Conservation (phyloP, 2,888 invertebrate species). For the Choreutis nemorana region DNA sequence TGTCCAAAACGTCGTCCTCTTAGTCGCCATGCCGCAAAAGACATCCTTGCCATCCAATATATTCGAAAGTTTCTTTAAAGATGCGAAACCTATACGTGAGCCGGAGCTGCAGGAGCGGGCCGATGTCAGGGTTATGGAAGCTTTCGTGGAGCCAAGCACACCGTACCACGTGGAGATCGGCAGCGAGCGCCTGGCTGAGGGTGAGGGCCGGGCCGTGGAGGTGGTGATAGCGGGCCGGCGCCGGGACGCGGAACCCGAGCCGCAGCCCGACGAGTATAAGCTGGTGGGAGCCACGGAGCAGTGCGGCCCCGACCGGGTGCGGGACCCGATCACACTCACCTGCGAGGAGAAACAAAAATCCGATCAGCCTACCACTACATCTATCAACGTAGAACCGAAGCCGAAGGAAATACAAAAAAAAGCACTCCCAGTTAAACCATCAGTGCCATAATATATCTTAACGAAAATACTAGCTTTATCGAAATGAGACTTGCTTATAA, state of each 20-base stretch:
- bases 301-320: conserved; percentile 75
- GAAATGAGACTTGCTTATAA: too few species aligned
- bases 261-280: conserved; percentile 44
- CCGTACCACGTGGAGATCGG: conserved; percentile 75
- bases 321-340: conserved; percentile 74
- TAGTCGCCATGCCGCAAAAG: conserved; percentile 67
- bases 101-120: conserved; percentile 39
- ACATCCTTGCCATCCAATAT: conserved; percentile 20
- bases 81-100: conserved; percentile 13
- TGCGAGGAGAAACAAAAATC: too few species aligned
- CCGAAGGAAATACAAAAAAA: too few species aligned
- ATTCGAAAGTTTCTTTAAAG: conserved; percentile 20
- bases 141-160: conserved; percentile 72
- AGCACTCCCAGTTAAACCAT: too few species aligned
- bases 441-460: too few species aligned
- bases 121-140: conserved; percentile 48
- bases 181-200: conserved; percentile 23
- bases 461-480: too few species aligned
- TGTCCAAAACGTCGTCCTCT: conserved; percentile 75
- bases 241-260: conserved; percentile 20
- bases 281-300: conserved; percentile 75
- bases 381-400: too few species aligned
- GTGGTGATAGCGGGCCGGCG: conserved; percentile 45
- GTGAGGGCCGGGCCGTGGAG: conserved; percentile 33
- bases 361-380: too few species aligned